These are phyloP conservation scores for Xestobium rufovillosum DNA, from an alignment of 2,888 invertebrate species.

Conservation along the genomic window DNA sequence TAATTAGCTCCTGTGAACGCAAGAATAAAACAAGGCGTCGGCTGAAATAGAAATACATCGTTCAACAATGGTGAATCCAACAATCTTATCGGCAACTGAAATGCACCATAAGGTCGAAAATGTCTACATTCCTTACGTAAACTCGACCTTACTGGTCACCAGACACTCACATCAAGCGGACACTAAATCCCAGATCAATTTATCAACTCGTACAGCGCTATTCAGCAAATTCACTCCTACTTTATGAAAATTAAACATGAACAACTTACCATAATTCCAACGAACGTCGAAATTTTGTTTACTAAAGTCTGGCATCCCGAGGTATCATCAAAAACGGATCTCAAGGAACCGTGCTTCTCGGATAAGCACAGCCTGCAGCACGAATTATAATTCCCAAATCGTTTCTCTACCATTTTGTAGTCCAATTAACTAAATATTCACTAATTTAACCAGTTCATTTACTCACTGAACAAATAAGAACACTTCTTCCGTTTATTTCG, in stretches of 20 bases:
- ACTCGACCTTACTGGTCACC: constrained; percentile 48
- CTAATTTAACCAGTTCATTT: too few species aligned
- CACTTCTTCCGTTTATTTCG: too few species aligned
- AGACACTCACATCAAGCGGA: constrained; percentile 31
- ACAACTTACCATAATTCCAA: constrained; percentile 58
- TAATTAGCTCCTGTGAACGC: too few species aligned
- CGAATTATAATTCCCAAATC: constrained; percentile 32
- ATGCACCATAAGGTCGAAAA: constrained; percentile 56
- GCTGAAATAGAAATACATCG: neutral
- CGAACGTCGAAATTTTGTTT: constrained; percentile 57
- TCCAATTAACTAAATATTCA: too few species aligned
- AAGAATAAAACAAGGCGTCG: constrained; percentile 12
- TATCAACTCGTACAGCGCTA: neutral
- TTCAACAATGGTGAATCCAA: neutral
- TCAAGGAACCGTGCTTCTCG: constrained; percentile 35
- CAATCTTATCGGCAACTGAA: constrained; percentile 35
- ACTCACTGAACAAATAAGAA: too few species aligned
- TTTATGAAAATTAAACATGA: constrained; percentile 7
- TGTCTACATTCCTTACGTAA: constrained; percentile 48
- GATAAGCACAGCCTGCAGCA: constrained; percentile 41
- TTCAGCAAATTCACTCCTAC: neutral
- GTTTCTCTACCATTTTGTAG: constrained; percentile 20
- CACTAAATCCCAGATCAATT: neutral
- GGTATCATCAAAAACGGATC: constrained; percentile 35
- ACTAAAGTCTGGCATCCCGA: constrained; percentile 43